Percentiles rank a stretch among this genome's conserved stretches.
phyloP scores from a whole-genome alignment of 2,797 vertebrate genomes.

The Lacerta viridis region DNA sequence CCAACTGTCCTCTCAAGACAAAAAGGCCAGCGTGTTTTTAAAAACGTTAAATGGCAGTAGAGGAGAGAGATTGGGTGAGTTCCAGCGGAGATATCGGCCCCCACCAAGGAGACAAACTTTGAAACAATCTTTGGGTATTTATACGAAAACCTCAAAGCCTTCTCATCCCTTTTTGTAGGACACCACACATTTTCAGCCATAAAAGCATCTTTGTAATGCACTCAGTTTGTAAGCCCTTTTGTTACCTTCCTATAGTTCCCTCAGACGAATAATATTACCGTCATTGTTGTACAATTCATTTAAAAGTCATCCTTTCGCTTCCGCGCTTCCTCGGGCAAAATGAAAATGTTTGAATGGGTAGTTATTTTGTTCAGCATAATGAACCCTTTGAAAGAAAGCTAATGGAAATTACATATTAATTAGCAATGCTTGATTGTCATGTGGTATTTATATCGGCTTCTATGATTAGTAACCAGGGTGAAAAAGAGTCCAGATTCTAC shows the following conservation, averaged over 20 bases:
- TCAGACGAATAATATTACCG: conserved; percentile 66
- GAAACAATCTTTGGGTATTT: conserved; percentile 46
- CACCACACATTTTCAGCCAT: conserved; percentile 61
- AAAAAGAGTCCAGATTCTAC: conserved; percentile 11
- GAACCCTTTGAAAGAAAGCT: conserved; percentile 61
- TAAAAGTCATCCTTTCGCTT: conserved; percentile 53
- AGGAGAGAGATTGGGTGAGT: fast-evolving
- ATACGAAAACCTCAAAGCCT: conserved; percentile 38
- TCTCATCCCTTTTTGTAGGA: conserved; percentile 55
- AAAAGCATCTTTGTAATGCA: conserved; percentile 65
- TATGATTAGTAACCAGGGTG: background rate
- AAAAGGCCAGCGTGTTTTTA: background rate
- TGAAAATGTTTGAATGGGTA: conserved; percentile 68
- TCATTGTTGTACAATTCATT: conserved; percentile 65
- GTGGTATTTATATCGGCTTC: conserved; percentile 54
- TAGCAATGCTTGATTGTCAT: conserved; percentile 50
- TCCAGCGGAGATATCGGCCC: conserved; percentile 3
- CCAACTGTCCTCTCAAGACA: too few relatives aligned
- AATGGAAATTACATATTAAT: conserved; percentile 66
- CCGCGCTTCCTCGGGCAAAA: conserved; percentile 45
- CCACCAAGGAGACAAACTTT: conserved; percentile 32
- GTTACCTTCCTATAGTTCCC: conserved; percentile 66
- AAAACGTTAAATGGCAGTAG: background rate
- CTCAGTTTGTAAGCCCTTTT: conserved; percentile 67
- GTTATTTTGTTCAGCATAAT: conserved; percentile 62